Evolutionary conservation across 1,140 invertebrate species (phyloP), one percentile per base, ranked within the genome.

Genomic region (Caenorhabditis tropicalis): DNA sequence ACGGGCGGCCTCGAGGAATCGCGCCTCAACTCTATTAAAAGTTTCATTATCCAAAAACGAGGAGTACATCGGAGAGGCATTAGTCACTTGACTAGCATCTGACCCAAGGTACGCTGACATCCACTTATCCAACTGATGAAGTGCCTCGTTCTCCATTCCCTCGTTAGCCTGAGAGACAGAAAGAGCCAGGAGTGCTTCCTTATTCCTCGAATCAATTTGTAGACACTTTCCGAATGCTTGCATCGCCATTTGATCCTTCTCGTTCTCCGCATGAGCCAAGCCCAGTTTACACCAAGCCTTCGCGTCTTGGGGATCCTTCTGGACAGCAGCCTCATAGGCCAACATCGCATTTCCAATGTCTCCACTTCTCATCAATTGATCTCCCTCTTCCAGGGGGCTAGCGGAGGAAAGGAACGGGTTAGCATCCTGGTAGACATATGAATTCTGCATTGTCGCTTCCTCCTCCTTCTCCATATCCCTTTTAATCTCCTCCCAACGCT

Each of bases 101-200:
- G 49, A 33, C 6, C 82, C 82, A 43, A 56, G 80, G 81, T 89
- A 87, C 4, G 86, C 53, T 58, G 58, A n/a, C 79, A 91, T 81
- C 89, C 89, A 91, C 81, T 87, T 86, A 27, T 90, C 85, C 36
- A 91, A 49, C 29, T 90, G 85, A 15, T 74, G 58, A 4, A 91
- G 79, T 31, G 90, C 87, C 31, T 89, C 86, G 83, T 88, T 89
- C n/a, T 90, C 89, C 51, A 85, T 84, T 2, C 92, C 92, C 91
- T 99, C 98, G 92, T 99, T 99, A 4, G 97, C 97, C 88, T 96
- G 98, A 87, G 95, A 96, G 12, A 96, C 95, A 49, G 96, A 96
- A 79, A 99, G 92, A 5, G 95, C 94, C 94, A 98, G 95, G 27
- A 97, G 93, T 0, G 96, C 96, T 65, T 94, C 93, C 33, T 94